These are phyloP conservation scores for Leucoraja ocellata DNA, from an alignment of 2,797 vertebrate species.

Conservation along the genomic window DNA sequence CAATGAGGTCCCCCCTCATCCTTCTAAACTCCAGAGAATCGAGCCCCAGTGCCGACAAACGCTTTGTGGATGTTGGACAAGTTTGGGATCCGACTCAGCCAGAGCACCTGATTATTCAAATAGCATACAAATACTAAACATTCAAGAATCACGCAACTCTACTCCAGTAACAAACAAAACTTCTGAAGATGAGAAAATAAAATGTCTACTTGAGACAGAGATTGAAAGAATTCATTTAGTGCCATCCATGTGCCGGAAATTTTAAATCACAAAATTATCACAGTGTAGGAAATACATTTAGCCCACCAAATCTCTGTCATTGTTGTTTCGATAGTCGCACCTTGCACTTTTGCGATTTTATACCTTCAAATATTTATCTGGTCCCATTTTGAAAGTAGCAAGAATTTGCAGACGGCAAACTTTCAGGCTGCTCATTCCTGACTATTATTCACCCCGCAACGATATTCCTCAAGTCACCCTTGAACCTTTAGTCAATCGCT, in stretches of 20 bases:
- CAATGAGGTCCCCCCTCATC: too few relatives aligned
- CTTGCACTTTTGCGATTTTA: too few relatives aligned
- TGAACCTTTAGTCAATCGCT: too few relatives aligned
- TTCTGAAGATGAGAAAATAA: neutral
- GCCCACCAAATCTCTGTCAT: neutral
- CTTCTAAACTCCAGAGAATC: too few relatives aligned
- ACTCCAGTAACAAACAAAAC: neutral
- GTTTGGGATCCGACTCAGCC: neutral
- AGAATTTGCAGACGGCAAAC: too few relatives aligned
- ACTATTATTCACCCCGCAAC: too few relatives aligned
- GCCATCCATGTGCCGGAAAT: neutral
- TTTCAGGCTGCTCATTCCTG: too few relatives aligned
- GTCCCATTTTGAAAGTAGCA: too few relatives aligned
- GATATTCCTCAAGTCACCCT: too few relatives aligned
- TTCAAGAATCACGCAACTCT: neutral
- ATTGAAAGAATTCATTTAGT: too few relatives aligned
- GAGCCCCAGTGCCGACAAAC: neutral
- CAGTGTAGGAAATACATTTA: neutral
- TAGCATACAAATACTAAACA: neutral
- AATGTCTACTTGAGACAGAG: neutral
- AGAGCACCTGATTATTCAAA: neutral
- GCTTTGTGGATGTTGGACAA: neutral
- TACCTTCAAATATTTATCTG: too few relatives aligned
- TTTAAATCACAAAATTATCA: neutral
- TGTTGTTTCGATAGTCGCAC: too few relatives aligned